Base-by-base conservation (phyloP, 2,113 vertebrate species). In the Dasyprocta punctata region DNA sequence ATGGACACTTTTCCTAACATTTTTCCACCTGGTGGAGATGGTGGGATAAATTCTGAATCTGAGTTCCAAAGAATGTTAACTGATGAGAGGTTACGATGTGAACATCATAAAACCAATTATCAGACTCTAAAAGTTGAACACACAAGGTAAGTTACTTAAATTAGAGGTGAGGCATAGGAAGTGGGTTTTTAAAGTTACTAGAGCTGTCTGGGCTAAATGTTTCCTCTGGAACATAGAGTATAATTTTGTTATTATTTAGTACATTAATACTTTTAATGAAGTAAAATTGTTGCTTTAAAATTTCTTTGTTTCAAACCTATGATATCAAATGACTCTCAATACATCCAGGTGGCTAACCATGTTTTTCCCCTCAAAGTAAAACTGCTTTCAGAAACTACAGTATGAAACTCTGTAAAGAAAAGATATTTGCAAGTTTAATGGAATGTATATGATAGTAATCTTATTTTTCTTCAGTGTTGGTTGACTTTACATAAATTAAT, bases 31-130 rank as follows among this genome's bases (percentile, higher is more conserved):
- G 47, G 95, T 96, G 99, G 98, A 84, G 98, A 97, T 13, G 41
- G 44, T 36, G 98, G 98, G 16, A 69, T 98, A 41, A 95, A 88
- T 97, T 96, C 99, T 63, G 98, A 99, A 86, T 98, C 98, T 92
- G 99, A 99, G 97, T 97, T 99, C 28, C 99, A 99, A 84, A 99
- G 99, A 96, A 98, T 99, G 98, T 98, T 99, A 36, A 99, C 99
- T 3, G 99, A 99, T 88, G 99, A 99, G 98, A 98, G 98, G 96
- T 99, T 99, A 98, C 98, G 99, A 94, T 99, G 99, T 93, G 99
- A 99, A 88, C 98, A 99, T 93, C 99, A 99, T 98, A 99, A 99
- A 98, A 99, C 98, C 52, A 99, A 99, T 98, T 99, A 99, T 95
- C 99, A 99, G 97, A 99, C 98, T 11, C 86, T 99, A 13, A 99